Evolutionary conservation across 2,797 vertebrate species (phyloP), one percentile per base, ranked within the genome.

Genomic region (Enteromius trimaculatus): DNA sequence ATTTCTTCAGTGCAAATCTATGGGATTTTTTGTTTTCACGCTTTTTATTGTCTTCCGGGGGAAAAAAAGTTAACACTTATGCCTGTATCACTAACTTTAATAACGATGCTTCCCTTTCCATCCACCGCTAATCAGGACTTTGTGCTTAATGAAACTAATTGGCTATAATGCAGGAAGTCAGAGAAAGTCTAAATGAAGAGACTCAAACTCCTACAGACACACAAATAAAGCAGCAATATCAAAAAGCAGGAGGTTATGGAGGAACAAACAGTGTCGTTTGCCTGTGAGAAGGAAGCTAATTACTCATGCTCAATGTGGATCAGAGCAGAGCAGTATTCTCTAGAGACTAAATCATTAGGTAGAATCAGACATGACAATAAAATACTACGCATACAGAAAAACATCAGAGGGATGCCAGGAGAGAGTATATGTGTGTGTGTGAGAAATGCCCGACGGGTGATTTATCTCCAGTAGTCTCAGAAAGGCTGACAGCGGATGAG

Each of bases 261-360:
- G 29, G 42, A 83, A 77, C 65, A 64, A 70, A 78, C 75, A 39
- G 75, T 49, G 14, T 71, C 7, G 39, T 78, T 78, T 47, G 60
- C 72, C 49, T 44, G 72, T 77, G 81, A 77, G 72, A 77, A 68
- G 64, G 49, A 82, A 77, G 66, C 75, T 83, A 83, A 83, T 83
- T 83, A 83, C 75, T 71, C 75, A 72, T 51, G 69, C 78, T 68
- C 26, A 60, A 58, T 42, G 29, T 77, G 23, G 75, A 76, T 79
- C 69, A 79, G 49, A 84, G 71, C 49, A 31, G 14, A 44, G 31
- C 69, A 65, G 62, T 65, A 42, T 84, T 75, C 83, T 80, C 77
- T 19, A 55, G 69, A 84, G 71, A 80, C 70, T 75, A 51, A 66
- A 84, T 79, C 83, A 84, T 80, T 80, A 84, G 77, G 62, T 84